These are phyloP conservation scores for Isotomurus palustris DNA, from an alignment of 2,888 invertebrate genomes.

Conservation along the genomic window DNA sequence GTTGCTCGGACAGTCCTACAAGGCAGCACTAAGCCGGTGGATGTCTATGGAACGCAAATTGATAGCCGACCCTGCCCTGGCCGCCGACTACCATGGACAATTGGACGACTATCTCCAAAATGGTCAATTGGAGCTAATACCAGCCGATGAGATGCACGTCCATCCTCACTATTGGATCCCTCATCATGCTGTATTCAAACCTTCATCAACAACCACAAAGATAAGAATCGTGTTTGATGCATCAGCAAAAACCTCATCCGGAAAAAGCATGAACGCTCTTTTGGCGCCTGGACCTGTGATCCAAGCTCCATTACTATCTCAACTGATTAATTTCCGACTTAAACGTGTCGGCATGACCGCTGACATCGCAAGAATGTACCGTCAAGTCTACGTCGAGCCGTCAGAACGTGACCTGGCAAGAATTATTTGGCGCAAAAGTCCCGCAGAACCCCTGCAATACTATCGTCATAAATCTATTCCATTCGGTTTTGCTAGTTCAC, in stretches of 20 bases:
- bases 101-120: conserved; percentile 38
- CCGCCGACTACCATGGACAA: conserved; percentile 34
- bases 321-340: conserved; percentile 46
- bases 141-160: conserved; percentile 5
- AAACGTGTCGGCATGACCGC: conserved; percentile 43
- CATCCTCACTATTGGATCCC: conserved; percentile 41
- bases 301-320: conserved; percentile 45
- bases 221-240: conserved; percentile 48
- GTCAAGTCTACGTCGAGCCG: conserved; percentile 44
- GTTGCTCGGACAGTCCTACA: conserved; percentile 36
- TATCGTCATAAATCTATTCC: conserved; percentile 42
- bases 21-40: conserved; percentile 36
- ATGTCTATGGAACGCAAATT: conserved; percentile 37
- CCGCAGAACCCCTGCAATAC: conserved; percentile 21
- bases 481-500: conserved; percentile 39
- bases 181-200: conserved; percentile 46
- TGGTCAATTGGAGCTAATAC: conserved; percentile 39
- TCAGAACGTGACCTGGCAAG: conserved; percentile 40
- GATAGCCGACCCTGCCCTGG: conserved; percentile 10
- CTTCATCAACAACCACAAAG: conserved; percentile 45
- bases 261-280: conserved; percentile 46
- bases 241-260: conserved; percentile 43
- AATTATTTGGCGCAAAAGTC: conserved; percentile 42
- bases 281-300: conserved; percentile 46
- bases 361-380: conserved; percentile 48